Percentiles rank a stretch among this genome's conserved stretches.
These are phyloP conservation scores for Lasioglossum leucozonium DNA, from an alignment of 2,888 invertebrate genomes.

Conservation along the genomic window DNA sequence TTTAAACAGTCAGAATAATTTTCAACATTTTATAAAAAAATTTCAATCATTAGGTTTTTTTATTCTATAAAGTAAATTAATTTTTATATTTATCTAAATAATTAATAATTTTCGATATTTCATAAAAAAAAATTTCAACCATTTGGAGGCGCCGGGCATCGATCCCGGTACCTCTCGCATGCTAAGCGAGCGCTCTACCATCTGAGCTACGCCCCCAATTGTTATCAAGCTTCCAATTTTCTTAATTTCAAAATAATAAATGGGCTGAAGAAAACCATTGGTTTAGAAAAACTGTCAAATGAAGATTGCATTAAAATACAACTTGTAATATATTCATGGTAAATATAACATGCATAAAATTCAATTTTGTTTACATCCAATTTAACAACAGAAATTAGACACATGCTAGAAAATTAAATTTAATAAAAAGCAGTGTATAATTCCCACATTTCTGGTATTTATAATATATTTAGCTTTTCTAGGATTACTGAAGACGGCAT, in stretches of 20 bases:
- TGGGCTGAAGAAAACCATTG: neutral
- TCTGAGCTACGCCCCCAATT: slow-evolving; percentile 82
- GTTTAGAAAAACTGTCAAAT: neutral
- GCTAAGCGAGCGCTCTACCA: slow-evolving; percentile 84
- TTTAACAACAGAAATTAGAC: too few species aligned
- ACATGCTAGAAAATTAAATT: neutral
- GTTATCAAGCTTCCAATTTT: neutral
- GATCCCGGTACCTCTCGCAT: slow-evolving; percentile 84
- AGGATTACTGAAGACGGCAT: neutral
- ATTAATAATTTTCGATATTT: neutral
- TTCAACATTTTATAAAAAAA: too few species aligned
- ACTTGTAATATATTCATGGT: neutral
- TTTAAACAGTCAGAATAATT: too few species aligned
- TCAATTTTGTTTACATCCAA: too few species aligned
- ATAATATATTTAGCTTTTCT: neutral
- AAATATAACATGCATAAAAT: neutral
- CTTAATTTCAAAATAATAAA: neutral
- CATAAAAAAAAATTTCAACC: neutral
- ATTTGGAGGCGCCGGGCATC: slow-evolving; percentile 82
- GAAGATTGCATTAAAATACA: too few species aligned
- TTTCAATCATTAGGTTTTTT: too few species aligned
- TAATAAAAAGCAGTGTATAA: neutral
- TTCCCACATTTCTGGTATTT: neutral
- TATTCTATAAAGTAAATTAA: neutral
- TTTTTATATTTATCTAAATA: neutral